Conservation (phyloP, 2,888 invertebrate species). For the Nemurella pictetii region DNA sequence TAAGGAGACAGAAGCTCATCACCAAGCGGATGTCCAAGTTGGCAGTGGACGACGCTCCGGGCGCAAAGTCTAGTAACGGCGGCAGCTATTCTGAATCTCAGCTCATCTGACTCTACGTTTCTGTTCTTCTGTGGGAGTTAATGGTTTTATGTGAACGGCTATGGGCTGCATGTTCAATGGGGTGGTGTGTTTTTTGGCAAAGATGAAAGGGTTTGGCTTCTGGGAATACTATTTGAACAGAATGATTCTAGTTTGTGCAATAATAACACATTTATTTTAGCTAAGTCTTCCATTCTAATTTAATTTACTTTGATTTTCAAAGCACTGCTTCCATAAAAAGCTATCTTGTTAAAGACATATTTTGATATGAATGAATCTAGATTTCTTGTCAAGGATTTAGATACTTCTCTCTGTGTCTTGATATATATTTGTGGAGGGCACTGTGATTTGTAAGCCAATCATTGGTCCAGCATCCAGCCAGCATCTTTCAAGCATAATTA, state of each 20-base stretch:
- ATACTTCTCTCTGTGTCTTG: too few species aligned
- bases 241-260: too few species aligned
- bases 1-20: constrained; percentile 31
- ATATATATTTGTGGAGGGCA: too few species aligned
- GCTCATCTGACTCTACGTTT: not conserved
- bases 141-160: not conserved
- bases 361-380: too few species aligned
- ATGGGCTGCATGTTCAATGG: not conserved
- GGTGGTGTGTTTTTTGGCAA: not conserved
- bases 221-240: too few species aligned
- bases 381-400: too few species aligned
- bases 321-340: too few species aligned
- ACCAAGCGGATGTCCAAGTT: not conserved
- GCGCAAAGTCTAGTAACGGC: not conserved
- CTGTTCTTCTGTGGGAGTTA: not conserved
- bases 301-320: too few species aligned
- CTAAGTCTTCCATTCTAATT: too few species aligned
- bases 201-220: too few species aligned
- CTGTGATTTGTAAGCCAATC: not conserved
- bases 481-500: not conserved
- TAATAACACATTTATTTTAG: too few species aligned
- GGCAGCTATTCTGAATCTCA: not conserved
- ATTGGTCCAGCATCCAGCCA: not conserved
- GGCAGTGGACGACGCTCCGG: not conserved
- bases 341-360: too few species aligned